Evolutionary conservation across 1,140 invertebrate species (phyloP).

Genomic region (Hyles vespertilio): DNA sequence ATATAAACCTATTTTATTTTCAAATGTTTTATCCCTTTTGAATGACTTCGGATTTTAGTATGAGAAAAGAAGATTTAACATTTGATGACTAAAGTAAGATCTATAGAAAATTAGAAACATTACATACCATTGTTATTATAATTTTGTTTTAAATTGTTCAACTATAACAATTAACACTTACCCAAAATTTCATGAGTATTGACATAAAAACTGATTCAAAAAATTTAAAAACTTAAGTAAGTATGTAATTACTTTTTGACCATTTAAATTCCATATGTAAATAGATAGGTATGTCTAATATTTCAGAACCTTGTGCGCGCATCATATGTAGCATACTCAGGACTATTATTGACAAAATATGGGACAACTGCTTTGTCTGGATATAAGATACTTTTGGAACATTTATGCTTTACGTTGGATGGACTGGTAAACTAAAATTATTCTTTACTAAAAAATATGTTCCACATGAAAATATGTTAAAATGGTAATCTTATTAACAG

Average conservation of each 20-base stretch:
- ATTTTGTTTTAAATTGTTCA: no score
- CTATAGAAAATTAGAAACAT: no score
- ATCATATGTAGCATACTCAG: conserved; percentile 60
- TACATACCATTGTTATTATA: no score
- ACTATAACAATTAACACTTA: no score
- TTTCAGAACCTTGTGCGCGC: conserved; percentile 56
- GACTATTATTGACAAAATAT: conserved; percentile 53
- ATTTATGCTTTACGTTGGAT: conserved; percentile 52
- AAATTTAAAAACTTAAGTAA: background rate
- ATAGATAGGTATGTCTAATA: conserved; percentile 2
- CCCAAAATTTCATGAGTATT: background rate
- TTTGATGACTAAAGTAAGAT: no score
- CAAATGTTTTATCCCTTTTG: no score
- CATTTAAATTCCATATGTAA: background rate
- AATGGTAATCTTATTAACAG: conserved; percentile 20
- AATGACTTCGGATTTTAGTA: no score
- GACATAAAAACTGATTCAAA: background rate
- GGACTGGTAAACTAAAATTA: conserved; percentile 43
- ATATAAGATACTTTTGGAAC: conserved; percentile 48
- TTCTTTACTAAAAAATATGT: no score
- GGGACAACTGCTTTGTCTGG: conserved; percentile 49
- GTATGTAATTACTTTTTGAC: no score
- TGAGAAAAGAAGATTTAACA: no score
- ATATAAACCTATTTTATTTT: no score
- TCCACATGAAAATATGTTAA: no score